Conservation (phyloP, 1,140 invertebrate genomes). For the Colletes gigas region DNA sequence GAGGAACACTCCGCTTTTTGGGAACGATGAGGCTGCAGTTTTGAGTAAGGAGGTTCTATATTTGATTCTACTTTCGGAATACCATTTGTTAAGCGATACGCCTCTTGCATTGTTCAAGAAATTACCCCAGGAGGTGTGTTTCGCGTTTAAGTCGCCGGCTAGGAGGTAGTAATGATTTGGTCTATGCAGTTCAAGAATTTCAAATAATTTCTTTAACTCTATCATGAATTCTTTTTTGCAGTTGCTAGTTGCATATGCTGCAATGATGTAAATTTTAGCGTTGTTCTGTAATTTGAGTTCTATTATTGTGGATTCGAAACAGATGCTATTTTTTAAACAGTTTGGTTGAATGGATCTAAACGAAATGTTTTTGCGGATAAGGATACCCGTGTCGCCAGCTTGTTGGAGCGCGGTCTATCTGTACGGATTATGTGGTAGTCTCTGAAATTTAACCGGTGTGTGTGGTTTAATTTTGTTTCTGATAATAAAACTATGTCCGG, state of each 20-base stretch:
- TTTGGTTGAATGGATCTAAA: not conserved
- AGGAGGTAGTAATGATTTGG: constrained; percentile 22
- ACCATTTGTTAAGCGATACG: not conserved
- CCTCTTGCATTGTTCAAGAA: not conserved
- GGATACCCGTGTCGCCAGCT: not conserved
- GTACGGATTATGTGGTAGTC: constrained; percentile 51
- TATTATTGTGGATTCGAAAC: constrained; percentile 35
- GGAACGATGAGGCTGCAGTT: constrained; percentile 10
- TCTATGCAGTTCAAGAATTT: constrained; percentile 10
- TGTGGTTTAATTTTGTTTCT: constrained; percentile 55
- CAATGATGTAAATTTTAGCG: constrained; percentile 26
- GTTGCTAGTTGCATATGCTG: constrained; percentile 18
- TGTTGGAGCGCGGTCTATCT: constrained; percentile 29
- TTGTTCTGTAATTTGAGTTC: constrained; percentile 33
- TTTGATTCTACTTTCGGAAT: not conserved
- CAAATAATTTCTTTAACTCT: not conserved
- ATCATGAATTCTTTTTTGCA: constrained; percentile 16
- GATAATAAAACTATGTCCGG: constrained; percentile 44
- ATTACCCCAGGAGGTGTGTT: not conserved
- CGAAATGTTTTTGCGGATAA: not conserved
- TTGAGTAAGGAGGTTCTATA: not conserved
- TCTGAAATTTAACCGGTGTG: constrained; percentile 41
- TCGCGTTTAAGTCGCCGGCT: constrained; percentile 1
- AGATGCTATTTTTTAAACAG: no score
- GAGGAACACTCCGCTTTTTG: constrained; percentile 5